Conservation (phyloP, 2,888 invertebrate genomes). For the Archaeoteleia sp. region DNA sequence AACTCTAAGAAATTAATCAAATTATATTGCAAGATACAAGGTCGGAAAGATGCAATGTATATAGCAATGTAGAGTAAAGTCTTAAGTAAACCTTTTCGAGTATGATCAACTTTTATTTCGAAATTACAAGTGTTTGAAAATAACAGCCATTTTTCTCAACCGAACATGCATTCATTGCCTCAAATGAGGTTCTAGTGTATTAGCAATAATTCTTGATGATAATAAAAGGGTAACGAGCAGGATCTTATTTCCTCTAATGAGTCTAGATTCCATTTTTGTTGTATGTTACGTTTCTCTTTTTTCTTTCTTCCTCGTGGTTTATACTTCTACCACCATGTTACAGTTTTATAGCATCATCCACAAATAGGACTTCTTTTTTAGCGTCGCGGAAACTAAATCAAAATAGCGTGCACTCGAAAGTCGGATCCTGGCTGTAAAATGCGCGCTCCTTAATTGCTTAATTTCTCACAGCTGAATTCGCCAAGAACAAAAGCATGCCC, state of each 20-base stretch:
- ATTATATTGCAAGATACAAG: too few species aligned
- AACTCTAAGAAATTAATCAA: too few species aligned
- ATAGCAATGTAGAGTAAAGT: too few species aligned
- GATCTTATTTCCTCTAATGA: slow-evolving; percentile 38
- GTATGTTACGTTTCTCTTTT: slow-evolving; percentile 29
- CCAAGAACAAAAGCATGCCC: slow-evolving; percentile 66
- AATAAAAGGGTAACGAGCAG: slow-evolving; percentile 24
- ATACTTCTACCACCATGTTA: slow-evolving; percentile 49
- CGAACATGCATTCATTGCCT: slow-evolving; percentile 3
- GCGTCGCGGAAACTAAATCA: slow-evolving; percentile 52
- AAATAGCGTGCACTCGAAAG: slow-evolving; percentile 57
- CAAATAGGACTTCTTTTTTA: slow-evolving; percentile 54
- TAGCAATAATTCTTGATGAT: slow-evolving; percentile 25
- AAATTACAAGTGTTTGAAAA: too few species aligned
- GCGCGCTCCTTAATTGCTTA: slow-evolving; percentile 69
- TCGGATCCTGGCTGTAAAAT: slow-evolving; percentile 64
- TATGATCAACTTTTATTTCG: too few species aligned
- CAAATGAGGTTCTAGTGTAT: slow-evolving; percentile 18
- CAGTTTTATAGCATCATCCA: slow-evolving; percentile 51
- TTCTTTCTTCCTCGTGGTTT: slow-evolving; percentile 43
- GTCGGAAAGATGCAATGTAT: too few species aligned
- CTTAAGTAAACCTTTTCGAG: too few species aligned
- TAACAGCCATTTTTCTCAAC: slow-evolving; percentile 1
- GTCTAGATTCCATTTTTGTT: slow-evolving; percentile 26
- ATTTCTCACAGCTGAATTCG: slow-evolving; percentile 68